A percentile compares a stretch with the other conserved stretches of the same genome.
Evolutionary conservation across 2,888 invertebrate genomes (phyloP).

Genomic region (Lamproptera curius): DNA sequence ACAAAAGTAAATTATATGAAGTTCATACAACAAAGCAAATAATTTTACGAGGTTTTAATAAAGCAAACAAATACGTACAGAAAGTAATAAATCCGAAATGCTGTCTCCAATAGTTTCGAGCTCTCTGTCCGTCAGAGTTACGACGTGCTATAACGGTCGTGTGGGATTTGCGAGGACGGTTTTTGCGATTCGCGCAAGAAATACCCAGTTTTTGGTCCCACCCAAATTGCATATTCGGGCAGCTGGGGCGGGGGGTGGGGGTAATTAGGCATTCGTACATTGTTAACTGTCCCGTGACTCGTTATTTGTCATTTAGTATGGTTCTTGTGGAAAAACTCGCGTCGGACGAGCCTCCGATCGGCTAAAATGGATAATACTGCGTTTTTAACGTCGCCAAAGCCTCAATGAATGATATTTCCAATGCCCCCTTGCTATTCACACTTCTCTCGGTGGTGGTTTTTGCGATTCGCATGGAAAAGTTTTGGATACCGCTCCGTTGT

Average conservation of each 20-base stretch:
- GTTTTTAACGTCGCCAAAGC: not conserved
- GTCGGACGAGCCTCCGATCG: slow-evolving; percentile 1
- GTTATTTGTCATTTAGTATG: slow-evolving; percentile 21
- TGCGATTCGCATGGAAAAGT: too few species aligned
- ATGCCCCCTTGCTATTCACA: not conserved
- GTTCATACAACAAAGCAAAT: too few species aligned
- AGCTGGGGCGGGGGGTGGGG: slow-evolving; percentile 13
- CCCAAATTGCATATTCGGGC: slow-evolving; percentile 16
- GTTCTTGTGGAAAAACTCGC: slow-evolving; percentile 1
- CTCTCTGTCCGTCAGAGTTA: slow-evolving; percentile 9
- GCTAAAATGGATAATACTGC: slow-evolving; percentile 5
- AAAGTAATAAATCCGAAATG: slow-evolving; percentile 2
- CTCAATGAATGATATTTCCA: slow-evolving; percentile 4
- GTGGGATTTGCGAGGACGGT: slow-evolving; percentile 13
- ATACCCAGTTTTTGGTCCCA: slow-evolving; percentile 14
- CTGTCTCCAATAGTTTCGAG: slow-evolving; percentile 9
- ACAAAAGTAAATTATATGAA: too few species aligned
- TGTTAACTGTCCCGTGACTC: slow-evolving; percentile 19
- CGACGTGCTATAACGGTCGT: slow-evolving; percentile 19
- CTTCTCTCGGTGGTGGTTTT: too few species aligned
- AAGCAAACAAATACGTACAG: too few species aligned
- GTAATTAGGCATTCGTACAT: slow-evolving; percentile 20
- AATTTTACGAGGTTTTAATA: too few species aligned
- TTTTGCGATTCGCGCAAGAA: slow-evolving; percentile 20
- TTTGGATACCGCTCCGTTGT: too few species aligned